Evolutionary conservation across 2,888 invertebrate genomes (phyloP).

Genomic region (Drosophila austrosaltans): DNA sequence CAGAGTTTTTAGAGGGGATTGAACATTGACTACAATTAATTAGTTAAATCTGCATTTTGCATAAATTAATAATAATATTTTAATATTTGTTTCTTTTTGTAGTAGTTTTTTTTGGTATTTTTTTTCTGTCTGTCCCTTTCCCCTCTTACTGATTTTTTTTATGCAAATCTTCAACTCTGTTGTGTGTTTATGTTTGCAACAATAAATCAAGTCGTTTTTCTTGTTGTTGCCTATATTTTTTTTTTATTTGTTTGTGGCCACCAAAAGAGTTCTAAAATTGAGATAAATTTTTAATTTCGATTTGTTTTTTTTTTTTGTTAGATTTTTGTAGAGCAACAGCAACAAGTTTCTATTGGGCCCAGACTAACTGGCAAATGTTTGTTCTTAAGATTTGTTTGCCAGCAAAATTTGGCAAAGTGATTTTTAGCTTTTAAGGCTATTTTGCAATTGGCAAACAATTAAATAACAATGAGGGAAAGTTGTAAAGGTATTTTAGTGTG

Average conservation of each 20-base stretch:
- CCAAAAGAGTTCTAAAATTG: constrained; percentile 39
- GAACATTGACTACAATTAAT: constrained; percentile 75
- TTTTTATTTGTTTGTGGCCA: constrained; percentile 42
- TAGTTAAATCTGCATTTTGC: constrained; percentile 75
- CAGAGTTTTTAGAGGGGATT: constrained; percentile 61
- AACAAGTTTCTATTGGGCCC: constrained; percentile 21
- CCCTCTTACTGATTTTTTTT: constrained; percentile 21
- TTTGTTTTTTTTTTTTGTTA: not conserved
- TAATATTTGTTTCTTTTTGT: constrained; percentile 46
- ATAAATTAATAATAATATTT: constrained; percentile 72
- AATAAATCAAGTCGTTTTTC: constrained; percentile 39
- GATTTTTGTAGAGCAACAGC: constrained; percentile 30
- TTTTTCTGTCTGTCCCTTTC: not conserved
- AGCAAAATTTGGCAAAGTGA: constrained; percentile 21
- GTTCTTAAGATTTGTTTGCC: too few species aligned
- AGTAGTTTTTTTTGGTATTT: not conserved
- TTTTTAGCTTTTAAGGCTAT: constrained; percentile 52
- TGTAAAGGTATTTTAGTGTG: not conserved
- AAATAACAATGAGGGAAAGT: constrained; percentile 60
- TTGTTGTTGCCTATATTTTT: constrained; percentile 38
- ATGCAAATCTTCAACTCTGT: constrained; percentile 17
- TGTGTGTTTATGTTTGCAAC: constrained; percentile 15
- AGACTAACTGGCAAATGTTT: too few species aligned
- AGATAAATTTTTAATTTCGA: constrained; percentile 32
- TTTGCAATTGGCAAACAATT: constrained; percentile 67